These are phyloP conservation scores for Zaprionus camerounensis DNA, from an alignment of 1,140 invertebrate genomes.

Conservation along the genomic window DNA sequence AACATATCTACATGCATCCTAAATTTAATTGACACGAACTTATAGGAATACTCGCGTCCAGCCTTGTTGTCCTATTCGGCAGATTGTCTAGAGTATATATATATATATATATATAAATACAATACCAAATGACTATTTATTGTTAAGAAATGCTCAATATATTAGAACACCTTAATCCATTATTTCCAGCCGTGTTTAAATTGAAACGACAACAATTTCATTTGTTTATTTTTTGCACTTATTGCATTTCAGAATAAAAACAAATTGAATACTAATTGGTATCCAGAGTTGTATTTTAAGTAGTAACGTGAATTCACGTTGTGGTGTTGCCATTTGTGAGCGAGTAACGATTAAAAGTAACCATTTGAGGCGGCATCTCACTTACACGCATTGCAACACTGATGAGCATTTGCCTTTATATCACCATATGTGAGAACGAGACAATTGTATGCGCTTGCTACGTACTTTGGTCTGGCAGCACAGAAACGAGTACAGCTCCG, in stretches of 20 bases:
- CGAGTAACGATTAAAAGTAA: conserved; percentile 45
- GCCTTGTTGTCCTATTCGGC: neutral
- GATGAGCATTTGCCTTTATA: conserved; percentile 44
- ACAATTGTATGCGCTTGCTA: conserved; percentile 39
- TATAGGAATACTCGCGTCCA: neutral
- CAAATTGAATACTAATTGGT: conserved; percentile 41
- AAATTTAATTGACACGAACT: neutral
- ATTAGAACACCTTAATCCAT: neutral
- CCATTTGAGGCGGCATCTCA: conserved; percentile 41
- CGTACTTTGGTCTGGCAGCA: conserved; percentile 75
- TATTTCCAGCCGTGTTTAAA: neutral
- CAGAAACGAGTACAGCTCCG: conserved; percentile 80
- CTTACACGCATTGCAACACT: conserved; percentile 59
- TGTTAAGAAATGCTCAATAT: too few relatives aligned
- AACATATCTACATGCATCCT: neutral
- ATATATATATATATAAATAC: neutral
- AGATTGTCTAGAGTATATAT: neutral
- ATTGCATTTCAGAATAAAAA: conserved; percentile 37
- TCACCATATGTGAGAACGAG: conserved; percentile 40
- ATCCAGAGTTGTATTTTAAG: conserved; percentile 50
- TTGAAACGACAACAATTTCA: neutral
- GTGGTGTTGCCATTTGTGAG: conserved; percentile 36
- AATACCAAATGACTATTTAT: neutral
- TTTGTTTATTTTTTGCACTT: conserved; percentile 1
- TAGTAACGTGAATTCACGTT: conserved; percentile 37